Evolutionary conservation across 2,113 vertebrate genomes (phyloP).

Genomic region (Dascyllus trimaculatus): DNA sequence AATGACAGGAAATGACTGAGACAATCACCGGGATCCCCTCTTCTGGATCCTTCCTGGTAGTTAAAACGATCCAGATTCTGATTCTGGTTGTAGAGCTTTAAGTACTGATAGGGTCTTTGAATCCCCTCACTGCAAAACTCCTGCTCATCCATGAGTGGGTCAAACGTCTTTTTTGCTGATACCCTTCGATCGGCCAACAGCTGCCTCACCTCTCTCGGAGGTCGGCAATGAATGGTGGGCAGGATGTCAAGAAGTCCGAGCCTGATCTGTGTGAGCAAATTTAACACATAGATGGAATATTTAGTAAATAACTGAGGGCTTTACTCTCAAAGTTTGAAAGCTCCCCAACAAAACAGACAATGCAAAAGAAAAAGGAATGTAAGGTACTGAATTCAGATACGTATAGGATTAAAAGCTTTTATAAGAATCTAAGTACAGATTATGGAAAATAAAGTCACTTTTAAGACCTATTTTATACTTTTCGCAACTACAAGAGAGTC

Average conservation of each 20-base stretch:
- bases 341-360: no score
- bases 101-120: constrained; percentile 86
- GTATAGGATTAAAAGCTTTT: no score
- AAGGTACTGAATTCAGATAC: background rate
- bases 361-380: background rate
- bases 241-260: constrained; percentile 80
- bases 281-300: background rate
- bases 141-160: constrained; percentile 82
- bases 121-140: constrained; percentile 81
- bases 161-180: constrained; percentile 1
- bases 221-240: constrained; percentile 79
- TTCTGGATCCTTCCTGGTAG: constrained; percentile 54
- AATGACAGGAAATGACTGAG: constrained; percentile 75
- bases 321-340: no score
- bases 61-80: constrained; percentile 78
- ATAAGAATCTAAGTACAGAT: no score
- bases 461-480: no score
- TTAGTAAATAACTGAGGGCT: background rate
- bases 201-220: constrained; percentile 80
- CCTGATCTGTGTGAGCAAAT: constrained; percentile 63
- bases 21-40: constrained; percentile 77
- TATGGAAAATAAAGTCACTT: no score
- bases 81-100: constrained; percentile 65
- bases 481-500: no score
- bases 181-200: constrained; percentile 15